phyloP scores from a whole-genome alignment of 2,888 invertebrate species.

The Liopterus haemorrhoidalis region DNA sequence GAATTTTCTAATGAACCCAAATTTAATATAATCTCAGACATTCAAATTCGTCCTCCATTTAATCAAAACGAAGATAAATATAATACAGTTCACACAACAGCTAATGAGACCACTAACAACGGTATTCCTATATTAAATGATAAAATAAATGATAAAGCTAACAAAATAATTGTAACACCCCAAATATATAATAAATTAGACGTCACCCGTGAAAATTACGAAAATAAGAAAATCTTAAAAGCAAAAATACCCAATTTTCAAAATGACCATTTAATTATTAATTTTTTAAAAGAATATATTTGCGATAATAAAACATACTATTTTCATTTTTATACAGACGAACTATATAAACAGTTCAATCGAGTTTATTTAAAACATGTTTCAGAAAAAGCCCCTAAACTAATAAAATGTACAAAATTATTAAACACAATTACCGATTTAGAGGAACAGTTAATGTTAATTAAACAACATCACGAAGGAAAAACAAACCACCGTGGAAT shows the following conservation, averaged over 20 bases:
- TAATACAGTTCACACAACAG: too few relatives aligned
- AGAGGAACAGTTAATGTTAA: neutral
- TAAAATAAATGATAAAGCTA: too few relatives aligned
- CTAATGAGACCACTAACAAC: too few relatives aligned
- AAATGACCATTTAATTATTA: too few relatives aligned
- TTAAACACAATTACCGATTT: conserved; percentile 1
- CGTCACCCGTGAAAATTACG: neutral
- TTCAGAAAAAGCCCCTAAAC: neutral
- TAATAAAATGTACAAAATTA: neutral
- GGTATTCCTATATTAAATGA: too few relatives aligned
- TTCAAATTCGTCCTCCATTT: too few relatives aligned
- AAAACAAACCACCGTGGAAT: conserved; percentile 15
- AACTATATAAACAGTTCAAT: neutral
- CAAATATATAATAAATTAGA: too few relatives aligned
- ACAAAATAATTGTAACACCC: too few relatives aligned
- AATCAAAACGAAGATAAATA: too few relatives aligned
- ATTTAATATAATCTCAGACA: too few relatives aligned
- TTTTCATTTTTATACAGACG: too few relatives aligned
- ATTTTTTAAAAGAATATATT: neutral
- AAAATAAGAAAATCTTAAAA: neutral
- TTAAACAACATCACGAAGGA: neutral
- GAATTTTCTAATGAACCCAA: too few relatives aligned
- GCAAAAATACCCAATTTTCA: neutral
- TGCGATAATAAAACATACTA: neutral
- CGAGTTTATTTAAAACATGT: neutral